phyloP scores from a whole-genome alignment of 64 coral and sea anemone species.

The Stichodactyla helianthus region DNA sequence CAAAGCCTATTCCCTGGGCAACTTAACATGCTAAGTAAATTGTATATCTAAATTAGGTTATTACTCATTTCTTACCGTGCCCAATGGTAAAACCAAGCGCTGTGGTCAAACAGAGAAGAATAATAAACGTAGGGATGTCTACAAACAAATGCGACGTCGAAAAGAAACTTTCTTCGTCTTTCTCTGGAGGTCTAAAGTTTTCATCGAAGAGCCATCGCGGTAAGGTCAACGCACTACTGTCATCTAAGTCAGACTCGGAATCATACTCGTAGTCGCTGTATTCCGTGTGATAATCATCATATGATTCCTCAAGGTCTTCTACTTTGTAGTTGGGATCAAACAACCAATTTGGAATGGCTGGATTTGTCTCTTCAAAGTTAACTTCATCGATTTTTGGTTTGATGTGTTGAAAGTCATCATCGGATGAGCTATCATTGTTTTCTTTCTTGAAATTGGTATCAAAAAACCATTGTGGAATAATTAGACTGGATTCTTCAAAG shows the following conservation, averaged over 20 bases:
- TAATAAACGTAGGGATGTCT: constrained; percentile 79
- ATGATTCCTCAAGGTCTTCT: neutral
- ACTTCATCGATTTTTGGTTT: neutral
- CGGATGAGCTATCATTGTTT: neutral
- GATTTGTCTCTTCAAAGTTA: neutral
- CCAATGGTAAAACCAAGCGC: constrained; percentile 88
- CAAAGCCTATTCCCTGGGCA: too few relatives aligned
- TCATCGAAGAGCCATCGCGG: neutral
- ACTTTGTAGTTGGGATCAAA: neutral
- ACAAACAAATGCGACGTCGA: constrained; percentile 34
- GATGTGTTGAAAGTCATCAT: neutral
- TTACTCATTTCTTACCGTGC: constrained; percentile 43
- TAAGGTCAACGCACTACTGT: neutral
- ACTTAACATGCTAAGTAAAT: too few relatives aligned
- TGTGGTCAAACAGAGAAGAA: constrained; percentile 74
- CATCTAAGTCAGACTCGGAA: neutral
- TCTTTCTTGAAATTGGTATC: neutral
- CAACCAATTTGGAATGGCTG: neutral
- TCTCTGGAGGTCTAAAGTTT: neutral
- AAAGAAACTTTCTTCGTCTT: neutral
- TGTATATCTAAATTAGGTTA: neutral
- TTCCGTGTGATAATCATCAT: neutral
- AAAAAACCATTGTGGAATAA: neutral
- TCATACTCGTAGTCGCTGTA: constrained; percentile 13
- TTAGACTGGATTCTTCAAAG: neutral